These are phyloP conservation scores for Mormyrus iriodes DNA, from an alignment of 2,113 vertebrate species.

Conservation along the genomic window DNA sequence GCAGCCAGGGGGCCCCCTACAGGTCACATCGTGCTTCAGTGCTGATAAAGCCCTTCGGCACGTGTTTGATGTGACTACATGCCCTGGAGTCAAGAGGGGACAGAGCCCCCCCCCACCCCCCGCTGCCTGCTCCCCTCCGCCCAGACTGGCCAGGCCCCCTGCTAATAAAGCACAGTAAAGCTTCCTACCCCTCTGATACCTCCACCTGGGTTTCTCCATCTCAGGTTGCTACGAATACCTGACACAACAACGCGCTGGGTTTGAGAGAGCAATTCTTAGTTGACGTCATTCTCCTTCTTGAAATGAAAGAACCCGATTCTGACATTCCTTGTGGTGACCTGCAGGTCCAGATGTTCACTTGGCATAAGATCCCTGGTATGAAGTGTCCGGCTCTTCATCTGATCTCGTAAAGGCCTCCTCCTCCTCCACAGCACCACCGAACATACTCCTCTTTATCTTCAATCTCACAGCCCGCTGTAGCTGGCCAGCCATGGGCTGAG, in stretches of 20 bases:
- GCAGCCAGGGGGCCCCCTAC: background rate
- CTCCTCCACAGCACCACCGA: background rate
- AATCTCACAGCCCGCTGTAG: background rate
- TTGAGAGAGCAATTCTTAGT: background rate
- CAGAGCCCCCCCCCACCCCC: background rate
- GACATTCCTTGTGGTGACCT: background rate
- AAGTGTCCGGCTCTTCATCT: background rate
- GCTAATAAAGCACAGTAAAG: background rate
- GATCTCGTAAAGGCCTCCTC: background rate
- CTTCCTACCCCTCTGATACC: background rate
- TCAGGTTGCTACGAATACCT: constrained; percentile 50
- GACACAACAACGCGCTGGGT: constrained; percentile 29
- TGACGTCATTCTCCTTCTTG: background rate
- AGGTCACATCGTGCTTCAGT: background rate
- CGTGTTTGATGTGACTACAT: background rate
- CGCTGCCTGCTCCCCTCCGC: background rate
- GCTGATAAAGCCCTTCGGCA: background rate
- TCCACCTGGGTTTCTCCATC: constrained; percentile 39
- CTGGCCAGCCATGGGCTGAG: background rate
- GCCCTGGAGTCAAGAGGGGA: background rate
- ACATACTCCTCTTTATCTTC: background rate
- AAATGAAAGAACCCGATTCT: background rate
- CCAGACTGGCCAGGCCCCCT: background rate
- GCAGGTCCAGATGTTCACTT: background rate
- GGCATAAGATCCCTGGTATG: background rate